Conservation (phyloP, 2,797 vertebrate species). For the Syndactyla subalaris region DNA sequence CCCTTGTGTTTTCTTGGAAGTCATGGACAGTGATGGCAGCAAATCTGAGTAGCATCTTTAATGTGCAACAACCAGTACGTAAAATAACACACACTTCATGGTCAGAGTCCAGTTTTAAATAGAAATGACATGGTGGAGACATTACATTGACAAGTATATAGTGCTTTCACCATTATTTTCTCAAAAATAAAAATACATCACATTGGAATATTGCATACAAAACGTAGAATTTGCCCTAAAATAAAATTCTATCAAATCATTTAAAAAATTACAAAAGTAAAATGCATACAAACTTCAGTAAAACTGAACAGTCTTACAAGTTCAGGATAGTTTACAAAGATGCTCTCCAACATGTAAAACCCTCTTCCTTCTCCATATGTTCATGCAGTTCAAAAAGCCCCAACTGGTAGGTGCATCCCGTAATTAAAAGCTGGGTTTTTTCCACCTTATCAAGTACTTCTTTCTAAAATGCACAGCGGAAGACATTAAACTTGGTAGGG, state of each 20-base stretch:
- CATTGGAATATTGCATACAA: conserved; percentile 67
- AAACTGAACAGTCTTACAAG: conserved; percentile 54
- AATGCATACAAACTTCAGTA: conserved; percentile 65
- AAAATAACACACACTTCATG: conserved; percentile 20
- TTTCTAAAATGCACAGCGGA: neutral
- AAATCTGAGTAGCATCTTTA: conserved; percentile 52
- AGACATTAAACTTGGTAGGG: neutral
- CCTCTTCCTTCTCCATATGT: neutral
- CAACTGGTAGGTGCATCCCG: neutral
- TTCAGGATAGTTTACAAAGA: conserved; percentile 47
- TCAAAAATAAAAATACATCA: conserved; percentile 70
- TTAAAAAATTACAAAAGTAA: conserved; percentile 75
- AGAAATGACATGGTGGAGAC: conserved; percentile 47
- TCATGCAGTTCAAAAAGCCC: neutral
- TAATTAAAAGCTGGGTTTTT: neutral
- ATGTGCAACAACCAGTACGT: conserved; percentile 56
- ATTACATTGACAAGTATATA: conserved; percentile 58
- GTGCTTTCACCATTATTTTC: conserved; percentile 55
- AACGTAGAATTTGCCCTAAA: conserved; percentile 73
- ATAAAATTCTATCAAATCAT: conserved; percentile 72
- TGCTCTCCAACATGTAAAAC: neutral
- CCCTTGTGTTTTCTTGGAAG: neutral
- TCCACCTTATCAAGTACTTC: neutral
- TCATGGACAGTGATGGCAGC: neutral
- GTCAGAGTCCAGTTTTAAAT: conserved; percentile 54